These are phyloP conservation scores for Poecile atricapillus DNA, from an alignment of 2,113 vertebrate species.

Conservation along the genomic window DNA sequence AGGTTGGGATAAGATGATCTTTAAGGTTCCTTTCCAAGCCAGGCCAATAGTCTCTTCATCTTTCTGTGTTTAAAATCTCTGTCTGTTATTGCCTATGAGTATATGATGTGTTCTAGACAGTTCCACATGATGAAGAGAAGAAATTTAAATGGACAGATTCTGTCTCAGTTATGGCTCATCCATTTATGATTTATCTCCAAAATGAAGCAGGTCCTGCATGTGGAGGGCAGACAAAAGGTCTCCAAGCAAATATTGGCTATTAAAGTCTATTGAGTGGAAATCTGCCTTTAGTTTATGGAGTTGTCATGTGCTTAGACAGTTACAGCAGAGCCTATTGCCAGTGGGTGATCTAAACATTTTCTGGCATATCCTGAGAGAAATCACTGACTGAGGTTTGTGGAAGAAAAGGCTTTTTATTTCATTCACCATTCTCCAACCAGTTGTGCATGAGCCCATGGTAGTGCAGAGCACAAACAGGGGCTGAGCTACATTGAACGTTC, in stretches of 20 bases:
- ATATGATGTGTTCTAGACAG: neutral
- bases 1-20: fast-evolving
- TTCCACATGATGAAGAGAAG: neutral
- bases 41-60: neutral
- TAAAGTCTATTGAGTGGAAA: slow-evolving; percentile 8
- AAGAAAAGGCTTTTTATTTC: neutral
- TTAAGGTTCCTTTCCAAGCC: neutral
- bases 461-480: neutral
- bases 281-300: neutral
- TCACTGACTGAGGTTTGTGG: neutral
- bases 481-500: neutral
- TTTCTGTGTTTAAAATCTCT: neutral
- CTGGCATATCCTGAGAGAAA: neutral
- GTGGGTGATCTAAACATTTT: neutral
- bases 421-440: neutral
- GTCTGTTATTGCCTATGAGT: neutral
- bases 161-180: neutral
- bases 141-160: neutral
- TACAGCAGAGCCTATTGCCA: neutral
- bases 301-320: neutral
- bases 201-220: neutral
- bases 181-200: neutral
- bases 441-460: neutral
- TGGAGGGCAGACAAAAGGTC: slow-evolving; percentile 20
- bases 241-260: slow-evolving; percentile 8